phyloP scores from a whole-genome alignment of 37 sponge, comb jelly and placozoan species.

The Spongilla lacustris region DNA sequence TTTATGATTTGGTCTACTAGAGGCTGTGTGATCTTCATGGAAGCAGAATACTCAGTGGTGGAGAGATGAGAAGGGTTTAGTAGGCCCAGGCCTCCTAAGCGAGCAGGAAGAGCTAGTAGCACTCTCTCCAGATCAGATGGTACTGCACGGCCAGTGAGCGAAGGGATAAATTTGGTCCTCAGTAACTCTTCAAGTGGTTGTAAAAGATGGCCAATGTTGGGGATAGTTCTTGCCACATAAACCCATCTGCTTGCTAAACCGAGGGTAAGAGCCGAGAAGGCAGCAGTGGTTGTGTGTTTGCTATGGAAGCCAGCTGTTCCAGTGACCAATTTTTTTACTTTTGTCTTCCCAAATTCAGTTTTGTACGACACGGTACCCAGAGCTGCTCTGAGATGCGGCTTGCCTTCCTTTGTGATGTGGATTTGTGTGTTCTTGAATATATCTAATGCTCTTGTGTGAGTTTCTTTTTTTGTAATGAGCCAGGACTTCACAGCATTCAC shows the following conservation, averaged over 20 bases:
- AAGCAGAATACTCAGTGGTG: slow-evolving; percentile 8
- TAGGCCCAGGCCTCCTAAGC: slow-evolving; percentile 48
- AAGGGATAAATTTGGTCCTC: slow-evolving; percentile 24
- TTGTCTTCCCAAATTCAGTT: too few relatives aligned
- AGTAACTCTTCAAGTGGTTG: slow-evolving; percentile 19
- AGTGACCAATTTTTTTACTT: slow-evolving; percentile 8
- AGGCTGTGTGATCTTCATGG: slow-evolving; percentile 16
- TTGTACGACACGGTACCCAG: slow-evolving; percentile 22
- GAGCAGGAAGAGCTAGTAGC: slow-evolving; percentile 28
- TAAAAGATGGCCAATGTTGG: slow-evolving; percentile 4
- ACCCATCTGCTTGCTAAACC: slow-evolving; percentile 40
- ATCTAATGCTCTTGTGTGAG: not conserved
- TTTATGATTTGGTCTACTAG: slow-evolving; percentile 2
- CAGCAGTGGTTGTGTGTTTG: slow-evolving; percentile 40
- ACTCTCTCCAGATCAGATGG: slow-evolving; percentile 9
- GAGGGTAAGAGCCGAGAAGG: slow-evolving; percentile 29
- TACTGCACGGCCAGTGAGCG: slow-evolving; percentile 2
- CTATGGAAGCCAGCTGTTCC: slow-evolving; percentile 18
- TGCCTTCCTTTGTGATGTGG: slow-evolving; percentile 18
- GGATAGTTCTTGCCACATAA: slow-evolving; percentile 29
- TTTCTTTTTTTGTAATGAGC: slow-evolving; percentile 20
- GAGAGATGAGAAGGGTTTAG: slow-evolving; percentile 10
- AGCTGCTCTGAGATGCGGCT: slow-evolving; percentile 42
- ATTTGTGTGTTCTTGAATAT: not conserved
- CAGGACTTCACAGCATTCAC: slow-evolving; percentile 46